phyloP scores from a whole-genome alignment of 1,140 invertebrate species.

The Trichogramma pretiosum region DNA sequence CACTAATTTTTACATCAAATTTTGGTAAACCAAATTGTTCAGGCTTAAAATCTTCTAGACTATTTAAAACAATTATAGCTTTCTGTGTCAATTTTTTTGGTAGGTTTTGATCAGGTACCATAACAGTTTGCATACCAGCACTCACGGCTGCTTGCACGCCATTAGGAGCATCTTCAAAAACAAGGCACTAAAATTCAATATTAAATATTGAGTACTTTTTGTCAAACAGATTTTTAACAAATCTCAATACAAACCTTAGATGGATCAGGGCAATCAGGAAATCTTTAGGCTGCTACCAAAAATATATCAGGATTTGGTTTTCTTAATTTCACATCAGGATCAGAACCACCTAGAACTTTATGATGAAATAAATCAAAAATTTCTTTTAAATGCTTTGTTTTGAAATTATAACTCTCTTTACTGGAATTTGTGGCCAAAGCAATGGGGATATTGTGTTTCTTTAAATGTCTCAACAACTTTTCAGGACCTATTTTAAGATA shows the following conservation, averaged over 20 bases:
- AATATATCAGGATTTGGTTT: slow-evolving; percentile 95
- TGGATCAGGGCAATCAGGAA: slow-evolving; percentile 62
- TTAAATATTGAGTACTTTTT: neutral
- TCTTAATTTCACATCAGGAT: slow-evolving; percentile 79
- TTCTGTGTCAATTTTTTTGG: slow-evolving; percentile 50
- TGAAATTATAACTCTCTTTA: slow-evolving; percentile 65
- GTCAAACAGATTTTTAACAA: no score
- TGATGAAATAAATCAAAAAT: slow-evolving; percentile 73
- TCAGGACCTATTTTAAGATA: slow-evolving; percentile 63
- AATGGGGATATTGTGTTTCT: slow-evolving; percentile 69
- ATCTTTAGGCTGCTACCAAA: slow-evolving; percentile 72
- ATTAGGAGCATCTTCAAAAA: slow-evolving; percentile 89
- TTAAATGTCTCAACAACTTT: slow-evolving; percentile 69
- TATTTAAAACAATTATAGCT: slow-evolving; percentile 65
- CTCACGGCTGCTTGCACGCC: slow-evolving; percentile 69
- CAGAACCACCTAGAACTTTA: slow-evolving; percentile 73
- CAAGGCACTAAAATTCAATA: slow-evolving; percentile 61
- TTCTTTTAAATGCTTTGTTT: slow-evolving; percentile 64
- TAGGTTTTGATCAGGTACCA: slow-evolving; percentile 71
- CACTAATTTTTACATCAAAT: slow-evolving; percentile 42
- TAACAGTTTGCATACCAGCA: slow-evolving; percentile 83
- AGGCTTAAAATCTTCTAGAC: slow-evolving; percentile 73
- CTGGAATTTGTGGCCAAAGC: slow-evolving; percentile 85
- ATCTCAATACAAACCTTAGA: slow-evolving; percentile 43
- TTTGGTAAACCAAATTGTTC: slow-evolving; percentile 79